phyloP scores from a whole-genome alignment of 2,113 vertebrate species.

The Ornithorhynchus anatinus region DNA sequence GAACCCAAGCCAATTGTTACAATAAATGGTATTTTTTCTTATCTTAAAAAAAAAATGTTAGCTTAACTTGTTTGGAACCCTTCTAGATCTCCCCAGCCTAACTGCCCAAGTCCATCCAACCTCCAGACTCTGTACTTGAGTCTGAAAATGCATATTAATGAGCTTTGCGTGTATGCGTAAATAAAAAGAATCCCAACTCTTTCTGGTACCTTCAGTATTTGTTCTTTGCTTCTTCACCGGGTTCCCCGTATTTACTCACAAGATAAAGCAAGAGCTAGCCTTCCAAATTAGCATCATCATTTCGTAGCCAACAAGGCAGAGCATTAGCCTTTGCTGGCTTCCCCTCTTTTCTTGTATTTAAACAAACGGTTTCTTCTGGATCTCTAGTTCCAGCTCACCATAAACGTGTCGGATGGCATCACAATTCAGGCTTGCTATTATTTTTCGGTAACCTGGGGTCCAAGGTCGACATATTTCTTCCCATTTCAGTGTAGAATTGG shows the following conservation, averaged over 20 bases:
- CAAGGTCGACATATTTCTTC: constrained; percentile 74
- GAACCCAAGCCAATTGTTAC: constrained; percentile 28
- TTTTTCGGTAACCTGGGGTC: constrained; percentile 72
- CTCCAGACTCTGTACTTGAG: neutral
- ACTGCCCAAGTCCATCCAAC: neutral
- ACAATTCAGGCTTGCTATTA: constrained; percentile 88
- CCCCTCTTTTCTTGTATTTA: constrained; percentile 10
- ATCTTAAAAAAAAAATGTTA: constrained; percentile 43
- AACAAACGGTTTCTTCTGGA: constrained; percentile 46
- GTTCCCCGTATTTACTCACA: neutral
- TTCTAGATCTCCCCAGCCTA: constrained; percentile 35
- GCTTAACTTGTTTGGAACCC: constrained; percentile 63
- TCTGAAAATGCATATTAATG: neutral
- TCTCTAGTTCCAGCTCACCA: constrained; percentile 74
- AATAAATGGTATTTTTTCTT: constrained; percentile 40
- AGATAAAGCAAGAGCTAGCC: constrained; percentile 32
- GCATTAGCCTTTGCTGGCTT: no score
- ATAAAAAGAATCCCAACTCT: neutral
- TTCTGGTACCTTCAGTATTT: no score
- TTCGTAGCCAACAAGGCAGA: neutral
- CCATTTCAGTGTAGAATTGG: constrained; percentile 79
- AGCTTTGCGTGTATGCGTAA: neutral
- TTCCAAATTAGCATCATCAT: neutral
- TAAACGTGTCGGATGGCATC: constrained; percentile 85
- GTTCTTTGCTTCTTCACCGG: no score